A percentile compares a stretch with the other conserved stretches of the same genome.
Conservation (phyloP, 2,888 invertebrate species). For the Thymelicus sylvestris region DNA sequence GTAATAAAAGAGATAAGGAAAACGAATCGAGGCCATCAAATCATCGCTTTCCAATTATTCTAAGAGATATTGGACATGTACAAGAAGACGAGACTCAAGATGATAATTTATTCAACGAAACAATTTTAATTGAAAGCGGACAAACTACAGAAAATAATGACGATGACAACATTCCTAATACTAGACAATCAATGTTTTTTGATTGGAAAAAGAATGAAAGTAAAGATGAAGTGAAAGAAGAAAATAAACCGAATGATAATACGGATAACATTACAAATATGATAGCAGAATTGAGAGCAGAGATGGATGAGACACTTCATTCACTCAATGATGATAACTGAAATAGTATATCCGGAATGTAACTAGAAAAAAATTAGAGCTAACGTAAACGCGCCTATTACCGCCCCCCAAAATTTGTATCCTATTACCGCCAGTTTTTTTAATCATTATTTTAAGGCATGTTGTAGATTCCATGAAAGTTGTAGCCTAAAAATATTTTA, state of each 20-base stretch:
- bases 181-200: neutral
- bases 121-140: neutral
- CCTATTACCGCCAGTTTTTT: too few species aligned
- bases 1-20: conserved; percentile 1
- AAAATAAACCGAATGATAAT: neutral
- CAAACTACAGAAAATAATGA: neutral
- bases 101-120: neutral
- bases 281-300: conserved; percentile 46
- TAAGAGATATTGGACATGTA: conserved; percentile 29
- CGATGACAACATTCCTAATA: neutral
- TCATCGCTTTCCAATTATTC: conserved; percentile 25
- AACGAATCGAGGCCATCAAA: conserved; percentile 2
- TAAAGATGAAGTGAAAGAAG: neutral
- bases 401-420: too few species aligned
- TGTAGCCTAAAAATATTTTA: too few species aligned
- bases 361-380: too few species aligned
- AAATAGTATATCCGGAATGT: too few species aligned
- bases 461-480: too few species aligned
- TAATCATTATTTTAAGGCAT: too few species aligned
- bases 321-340: conserved; percentile 2
- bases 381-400: too few species aligned
- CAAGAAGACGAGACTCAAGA: conserved; percentile 5
- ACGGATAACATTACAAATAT: conserved; percentile 13
- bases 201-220: conserved; percentile 14
- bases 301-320: conserved; percentile 43